Conservation (phyloP, 2,888 invertebrate genomes). For the Hirtodrosophila histrioides region DNA sequence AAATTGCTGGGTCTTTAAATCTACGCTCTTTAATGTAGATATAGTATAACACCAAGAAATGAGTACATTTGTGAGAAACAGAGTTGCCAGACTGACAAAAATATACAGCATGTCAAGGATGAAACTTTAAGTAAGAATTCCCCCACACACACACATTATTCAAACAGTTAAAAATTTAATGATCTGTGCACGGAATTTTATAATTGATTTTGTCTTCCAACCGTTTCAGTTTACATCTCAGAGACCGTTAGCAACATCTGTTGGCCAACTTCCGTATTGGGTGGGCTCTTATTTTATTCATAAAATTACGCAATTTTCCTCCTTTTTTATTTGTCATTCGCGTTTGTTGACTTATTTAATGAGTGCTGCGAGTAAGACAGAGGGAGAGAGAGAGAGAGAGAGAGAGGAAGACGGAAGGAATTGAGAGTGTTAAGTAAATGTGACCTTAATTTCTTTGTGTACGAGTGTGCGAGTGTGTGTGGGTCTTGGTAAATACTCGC, state of each 20-base stretch:
- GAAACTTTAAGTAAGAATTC: conserved; percentile 3
- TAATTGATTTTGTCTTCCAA: conserved; percentile 40
- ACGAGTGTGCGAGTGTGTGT: conserved; percentile 18
- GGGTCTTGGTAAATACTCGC: conserved; percentile 42
- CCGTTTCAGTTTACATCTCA: conserved; percentile 9
- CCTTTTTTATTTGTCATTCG: conserved; percentile 34
- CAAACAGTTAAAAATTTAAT: conserved; percentile 39
- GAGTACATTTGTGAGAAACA: no score
- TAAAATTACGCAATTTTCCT: conserved; percentile 63
- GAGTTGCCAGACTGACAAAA: no score
- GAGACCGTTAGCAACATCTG: conserved; percentile 4
- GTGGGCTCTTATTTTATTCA: conserved; percentile 62
- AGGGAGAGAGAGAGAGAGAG: neutral
- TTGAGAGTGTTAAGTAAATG: conserved; percentile 40
- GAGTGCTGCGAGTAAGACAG: conserved; percentile 15
- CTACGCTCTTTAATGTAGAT: no score
- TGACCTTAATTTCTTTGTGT: conserved; percentile 64
- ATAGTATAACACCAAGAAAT: no score
- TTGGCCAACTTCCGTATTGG: conserved; percentile 9
- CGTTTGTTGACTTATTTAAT: conserved; percentile 59
- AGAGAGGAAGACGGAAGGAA: neutral
- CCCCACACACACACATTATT: conserved; percentile 9
- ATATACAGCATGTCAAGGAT: no score
- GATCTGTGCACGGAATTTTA: conserved; percentile 26
- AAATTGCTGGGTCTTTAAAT: no score